Evolutionary conservation across 2,888 invertebrate species (phyloP).

Genomic region (Cerceris rybyensis): DNA sequence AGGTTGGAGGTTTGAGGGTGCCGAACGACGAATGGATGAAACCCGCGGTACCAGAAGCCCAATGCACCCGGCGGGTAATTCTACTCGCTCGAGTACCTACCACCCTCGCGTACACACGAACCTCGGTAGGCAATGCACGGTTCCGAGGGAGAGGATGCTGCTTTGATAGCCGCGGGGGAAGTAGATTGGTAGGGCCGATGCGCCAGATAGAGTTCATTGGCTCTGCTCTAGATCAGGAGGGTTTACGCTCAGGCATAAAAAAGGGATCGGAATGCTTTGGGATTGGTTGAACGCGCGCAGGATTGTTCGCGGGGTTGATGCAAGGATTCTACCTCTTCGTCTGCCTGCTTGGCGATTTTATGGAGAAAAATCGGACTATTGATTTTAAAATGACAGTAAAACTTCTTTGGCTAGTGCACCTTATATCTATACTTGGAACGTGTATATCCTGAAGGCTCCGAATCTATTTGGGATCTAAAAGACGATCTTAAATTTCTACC

Average conservation of each 20-base stretch:
- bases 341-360: conserved; percentile 50
- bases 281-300: conserved; percentile 68
- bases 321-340: conserved; percentile 30
- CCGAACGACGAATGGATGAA: conserved; percentile 70
- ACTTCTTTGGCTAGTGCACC: conserved; percentile 3
- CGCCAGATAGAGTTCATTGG: conserved; percentile 78
- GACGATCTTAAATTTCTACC: not conserved
- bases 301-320: conserved; percentile 67
- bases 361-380: conserved; percentile 59
- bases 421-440: not conserved
- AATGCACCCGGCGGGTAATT: conserved; percentile 75
- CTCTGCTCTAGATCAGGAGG: conserved; percentile 72
- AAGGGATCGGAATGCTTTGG: conserved; percentile 71
- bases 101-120: conserved; percentile 62
- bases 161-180: conserved; percentile 78
- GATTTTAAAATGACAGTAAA: conserved; percentile 50
- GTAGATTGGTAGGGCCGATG: conserved; percentile 78
- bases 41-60: conserved; percentile 70
- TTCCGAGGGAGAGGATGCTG: conserved; percentile 67
- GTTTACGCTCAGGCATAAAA: conserved; percentile 75
- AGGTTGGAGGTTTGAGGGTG: conserved; percentile 59
- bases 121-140: conserved; percentile 48
- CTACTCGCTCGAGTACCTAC: conserved; percentile 76
- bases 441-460: not conserved
- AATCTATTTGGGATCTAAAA: not conserved